Conservation (phyloP, 2,888 invertebrate genomes). For the Drosophila eohydei region DNA sequence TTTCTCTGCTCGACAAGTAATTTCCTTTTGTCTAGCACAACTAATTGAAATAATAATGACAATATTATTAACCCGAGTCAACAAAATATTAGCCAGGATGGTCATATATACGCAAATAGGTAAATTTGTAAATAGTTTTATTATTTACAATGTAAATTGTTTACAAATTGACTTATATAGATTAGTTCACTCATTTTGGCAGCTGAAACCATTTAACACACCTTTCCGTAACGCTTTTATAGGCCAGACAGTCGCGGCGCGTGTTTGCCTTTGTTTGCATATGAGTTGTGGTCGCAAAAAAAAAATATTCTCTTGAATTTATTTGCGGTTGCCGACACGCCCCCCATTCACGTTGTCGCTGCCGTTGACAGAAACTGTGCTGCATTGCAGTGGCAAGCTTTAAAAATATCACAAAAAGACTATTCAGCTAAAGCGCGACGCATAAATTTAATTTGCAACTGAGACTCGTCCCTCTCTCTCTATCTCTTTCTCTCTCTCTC, state of each 20-base stretch:
- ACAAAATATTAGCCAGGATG: constrained; percentile 19
- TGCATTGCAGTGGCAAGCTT: constrained; percentile 57
- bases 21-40: constrained; percentile 38
- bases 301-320: constrained; percentile 68
- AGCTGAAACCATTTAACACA: constrained; percentile 1
- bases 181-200: background rate
- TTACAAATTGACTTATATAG: background rate
- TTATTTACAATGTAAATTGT: constrained; percentile 3
- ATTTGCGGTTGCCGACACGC: constrained; percentile 62
- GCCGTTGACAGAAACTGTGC: constrained; percentile 30
- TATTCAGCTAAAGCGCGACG: constrained; percentile 36
- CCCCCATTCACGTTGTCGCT: constrained; percentile 20
- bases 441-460: constrained; percentile 63
- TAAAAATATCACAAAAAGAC: constrained; percentile 21
- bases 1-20: constrained; percentile 26
- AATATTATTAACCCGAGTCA: constrained; percentile 41
- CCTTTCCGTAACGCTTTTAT: background rate
- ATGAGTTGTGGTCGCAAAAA: constrained; percentile 29
- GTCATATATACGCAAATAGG: background rate
- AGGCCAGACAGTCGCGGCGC: background rate
- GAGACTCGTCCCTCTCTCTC: constrained; percentile 18
- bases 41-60: constrained; percentile 66
- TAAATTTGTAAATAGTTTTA: background rate
- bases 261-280: constrained; percentile 19
- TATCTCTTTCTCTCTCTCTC: background rate